Evolutionary conservation across 1,140 invertebrate species (phyloP), one percentile per base, ranked within the genome.

Genomic region (Euborellia annulipes): DNA sequence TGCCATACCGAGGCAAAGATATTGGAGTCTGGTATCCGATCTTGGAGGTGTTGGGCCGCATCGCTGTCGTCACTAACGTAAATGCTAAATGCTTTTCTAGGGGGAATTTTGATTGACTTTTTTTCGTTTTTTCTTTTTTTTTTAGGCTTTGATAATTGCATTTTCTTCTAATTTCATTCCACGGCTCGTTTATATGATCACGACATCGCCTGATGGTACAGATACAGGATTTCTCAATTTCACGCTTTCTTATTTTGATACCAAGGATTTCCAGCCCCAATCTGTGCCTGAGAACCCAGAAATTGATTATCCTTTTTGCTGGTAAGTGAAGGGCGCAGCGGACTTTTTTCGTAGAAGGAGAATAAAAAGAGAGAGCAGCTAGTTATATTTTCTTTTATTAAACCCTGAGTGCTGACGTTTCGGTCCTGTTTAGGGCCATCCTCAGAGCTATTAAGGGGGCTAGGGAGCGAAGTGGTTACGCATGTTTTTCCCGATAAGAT

Each of bases 81-180:
- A 79, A 77, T 71, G 36, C 45, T 23, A 43, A 7, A 30, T 7
- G 9, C 9, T 40, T 40, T 40, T 40, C 17, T 9, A 13, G 8
- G 17, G 8, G 17, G 13, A 20, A 16, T 39, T 20, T 9, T 4
- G 36, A 13, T n/a, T 41, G 3, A 44, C n/a, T 41, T 44, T 36
- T 39, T n/a, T 3, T 42, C 0, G 11, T 20, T 21, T 21, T 37
- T 43, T 34, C 32, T 21, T 55, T 23, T 50, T 57, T 47, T 67
- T 66, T 59, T 61, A 96, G 91, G 94, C 85, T 41, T 91, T 96
- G 56, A 93, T 98, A 41, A 98, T 99, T 58, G 94, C 94, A 30
- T 98, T 98, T 67, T 97, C 94, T 2, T 97, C 92, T 0, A 91
- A 97, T 56, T 93, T 97, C 64, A 88, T 98, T 50, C 93, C 94